phyloP scores from a whole-genome alignment of 2,888 invertebrate species.

The Drosophila diplacantha region DNA sequence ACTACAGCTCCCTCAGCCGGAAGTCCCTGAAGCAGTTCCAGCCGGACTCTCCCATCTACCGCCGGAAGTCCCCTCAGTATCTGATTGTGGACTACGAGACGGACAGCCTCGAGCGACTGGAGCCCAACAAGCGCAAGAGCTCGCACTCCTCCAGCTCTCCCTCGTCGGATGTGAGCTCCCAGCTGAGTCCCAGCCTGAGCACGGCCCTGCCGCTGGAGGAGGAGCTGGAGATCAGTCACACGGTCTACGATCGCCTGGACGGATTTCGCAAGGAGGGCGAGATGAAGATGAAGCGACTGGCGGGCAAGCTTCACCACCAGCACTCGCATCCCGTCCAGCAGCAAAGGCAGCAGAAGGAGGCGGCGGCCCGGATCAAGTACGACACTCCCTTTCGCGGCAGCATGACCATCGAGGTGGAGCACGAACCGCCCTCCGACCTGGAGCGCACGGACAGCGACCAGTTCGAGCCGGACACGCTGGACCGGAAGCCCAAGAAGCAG shows the following conservation, averaged over 20 bases:
- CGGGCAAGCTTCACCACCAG: conserved; percentile 46
- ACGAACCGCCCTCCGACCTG: conserved; percentile 87
- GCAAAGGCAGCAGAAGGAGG: conserved; percentile 70
- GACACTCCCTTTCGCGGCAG: conserved; percentile 84
- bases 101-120: conserved; percentile 84
- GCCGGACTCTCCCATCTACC: conserved; percentile 77
- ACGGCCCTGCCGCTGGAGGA: conserved; percentile 87
- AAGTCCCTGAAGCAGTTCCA: conserved; percentile 76
- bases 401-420: conserved; percentile 89
- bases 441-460: conserved; percentile 84
- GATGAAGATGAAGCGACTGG: conserved; percentile 66
- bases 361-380: conserved; percentile 79
- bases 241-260: conserved; percentile 80
- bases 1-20: conserved; percentile 77
- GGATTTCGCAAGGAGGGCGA: conserved; percentile 77
- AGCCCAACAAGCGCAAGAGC: conserved; percentile 78
- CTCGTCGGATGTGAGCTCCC: conserved; percentile 81
- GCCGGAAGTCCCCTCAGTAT: conserved; percentile 76
- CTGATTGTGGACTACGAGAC: conserved; percentile 84
- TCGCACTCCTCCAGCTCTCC: conserved; percentile 80
- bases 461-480: conserved; percentile 91
- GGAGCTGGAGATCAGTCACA: conserved; percentile 88
- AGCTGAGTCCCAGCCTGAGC: conserved; percentile 86
- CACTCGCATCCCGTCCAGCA: conserved; percentile 41
- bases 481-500: conserved; percentile 84